Evolutionary conservation across 2,888 invertebrate species (phyloP).

Genomic region (Hyposoter didymator): DNA sequence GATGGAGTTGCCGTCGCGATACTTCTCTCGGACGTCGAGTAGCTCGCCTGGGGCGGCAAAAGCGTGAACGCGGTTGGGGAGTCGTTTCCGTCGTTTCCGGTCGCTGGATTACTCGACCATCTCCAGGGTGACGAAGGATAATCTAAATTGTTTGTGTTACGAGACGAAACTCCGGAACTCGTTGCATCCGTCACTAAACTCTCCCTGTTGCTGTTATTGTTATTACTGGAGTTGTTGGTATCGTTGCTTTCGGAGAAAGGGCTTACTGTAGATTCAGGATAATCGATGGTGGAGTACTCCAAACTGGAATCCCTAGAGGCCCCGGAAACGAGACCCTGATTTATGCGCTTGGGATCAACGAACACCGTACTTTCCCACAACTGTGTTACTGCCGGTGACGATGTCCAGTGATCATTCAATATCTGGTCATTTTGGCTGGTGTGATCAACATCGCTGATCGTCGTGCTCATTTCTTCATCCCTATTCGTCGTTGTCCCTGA

Average conservation of each 20-base stretch:
- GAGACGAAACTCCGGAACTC: conserved; percentile 77
- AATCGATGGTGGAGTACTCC: conserved; percentile 74
- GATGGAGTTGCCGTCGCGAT: conserved; percentile 75
- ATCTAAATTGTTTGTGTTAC: conserved; percentile 76
- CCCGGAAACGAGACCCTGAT: conserved; percentile 87
- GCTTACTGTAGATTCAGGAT: conserved; percentile 61
- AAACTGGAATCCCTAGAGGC: conserved; percentile 71
- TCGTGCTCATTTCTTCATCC: conserved; percentile 39
- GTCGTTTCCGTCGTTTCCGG: conserved; percentile 74
- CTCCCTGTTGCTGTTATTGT: conserved; percentile 58
- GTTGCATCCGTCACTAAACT: conserved; percentile 72
- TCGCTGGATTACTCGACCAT: conserved; percentile 69
- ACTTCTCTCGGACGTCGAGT: conserved; percentile 71
- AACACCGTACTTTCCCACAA: conserved; percentile 89
- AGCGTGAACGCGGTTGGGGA: conserved; percentile 81
- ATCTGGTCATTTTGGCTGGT: conserved; percentile 76
- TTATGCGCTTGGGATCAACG: conserved; percentile 90
- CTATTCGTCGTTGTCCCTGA: conserved; percentile 54
- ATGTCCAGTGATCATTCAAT: conserved; percentile 84
- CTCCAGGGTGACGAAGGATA: conserved; percentile 76
- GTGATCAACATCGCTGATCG: conserved; percentile 1
- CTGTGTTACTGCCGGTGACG: conserved; percentile 85
- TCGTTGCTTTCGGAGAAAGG: conserved; percentile 35
- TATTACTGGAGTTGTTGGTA: conserved; percentile 41
- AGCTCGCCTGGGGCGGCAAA: conserved; percentile 74